Evolutionary conservation across 2,888 invertebrate genomes (phyloP), one percentile per base, ranked within the genome.

Genomic region (Plemyria rubiginata): DNA sequence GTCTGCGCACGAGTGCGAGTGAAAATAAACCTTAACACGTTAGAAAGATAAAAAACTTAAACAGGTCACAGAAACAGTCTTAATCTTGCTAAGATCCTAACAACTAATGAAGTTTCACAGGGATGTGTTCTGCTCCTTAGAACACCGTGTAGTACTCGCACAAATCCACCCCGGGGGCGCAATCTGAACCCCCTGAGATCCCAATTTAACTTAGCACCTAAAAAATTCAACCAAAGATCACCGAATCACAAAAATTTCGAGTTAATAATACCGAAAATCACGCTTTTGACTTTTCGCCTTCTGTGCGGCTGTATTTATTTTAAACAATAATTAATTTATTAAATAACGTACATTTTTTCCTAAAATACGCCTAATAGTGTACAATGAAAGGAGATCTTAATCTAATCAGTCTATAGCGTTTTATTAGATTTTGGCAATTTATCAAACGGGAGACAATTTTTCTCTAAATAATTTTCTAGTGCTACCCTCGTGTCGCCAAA

Each of bases 31-130:
- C 86, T 84, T 87, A 89, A 89, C 88, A 84, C 81, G 83, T 86
- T 86, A 88, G 88, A 88, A 86, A 88, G 88, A 88, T 88, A 89
- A 88, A n/a, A 90, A 90, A 90, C 87, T 84, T 87, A 90, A 92
- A 93, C 93, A 93, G 93, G 93, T 93, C 93, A 93, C 93, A 90
- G 91, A 91, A 88, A 93, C 93, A 93, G 93, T 93, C 93, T 93
- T 93, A 93, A 85, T 77, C 90, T 90, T 91, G 90, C 92, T 92
- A 92, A 90, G 85, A 82, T 88, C 90, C 90, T 92, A 55, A n/a
- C 0, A 92, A 89, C 90, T 92, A 92, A 84, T 85, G 85, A 85
- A 88, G 89, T 88, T 84, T 70, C 82, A 89, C 92, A 92, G 92
- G 92, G 92, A 92, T 92, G 92, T 90, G 92, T 92, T 81, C 89